These are phyloP conservation scores for Listrodromus nycthemerus DNA, from an alignment of 2,888 invertebrate genomes.

Conservation along the genomic window DNA sequence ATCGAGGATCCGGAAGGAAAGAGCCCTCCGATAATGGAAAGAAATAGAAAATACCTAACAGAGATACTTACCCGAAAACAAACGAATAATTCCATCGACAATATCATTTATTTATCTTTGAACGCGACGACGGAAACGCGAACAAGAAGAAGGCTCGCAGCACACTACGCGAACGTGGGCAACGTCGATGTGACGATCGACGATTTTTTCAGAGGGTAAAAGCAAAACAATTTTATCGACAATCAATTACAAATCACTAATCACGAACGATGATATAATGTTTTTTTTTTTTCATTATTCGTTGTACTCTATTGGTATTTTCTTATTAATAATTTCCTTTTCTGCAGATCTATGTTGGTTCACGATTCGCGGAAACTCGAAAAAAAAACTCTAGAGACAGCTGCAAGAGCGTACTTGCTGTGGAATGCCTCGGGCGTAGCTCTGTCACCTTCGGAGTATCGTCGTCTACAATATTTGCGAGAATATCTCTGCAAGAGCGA, in stretches of 20 bases:
- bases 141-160: slow-evolving; percentile 66
- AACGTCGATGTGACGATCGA: slow-evolving; percentile 72
- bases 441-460: slow-evolving; percentile 73
- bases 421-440: slow-evolving; percentile 79
- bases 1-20: slow-evolving; percentile 36
- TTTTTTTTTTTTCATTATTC: neutral
- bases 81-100: slow-evolving; percentile 36
- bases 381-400: slow-evolving; percentile 73
- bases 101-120: neutral
- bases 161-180: slow-evolving; percentile 71
- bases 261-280: neutral
- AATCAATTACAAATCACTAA: neutral
- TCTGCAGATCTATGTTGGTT: slow-evolving; percentile 73
- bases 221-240: neutral
- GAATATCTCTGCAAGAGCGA: slow-evolving; percentile 68
- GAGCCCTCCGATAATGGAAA: neutral
- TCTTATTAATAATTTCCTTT: neutral
- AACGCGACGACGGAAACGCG: slow-evolving; percentile 58
- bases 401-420: slow-evolving; percentile 77
- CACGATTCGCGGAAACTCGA: slow-evolving; percentile 67
- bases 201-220: slow-evolving; percentile 76
- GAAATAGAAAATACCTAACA: slow-evolving; percentile 19
- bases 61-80: slow-evolving; percentile 39
- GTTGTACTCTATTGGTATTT: too few species aligned
- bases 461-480: slow-evolving; percentile 67